Base-by-base conservation (phyloP, 2,888 invertebrate species). In the Lycaena phlaeas region DNA sequence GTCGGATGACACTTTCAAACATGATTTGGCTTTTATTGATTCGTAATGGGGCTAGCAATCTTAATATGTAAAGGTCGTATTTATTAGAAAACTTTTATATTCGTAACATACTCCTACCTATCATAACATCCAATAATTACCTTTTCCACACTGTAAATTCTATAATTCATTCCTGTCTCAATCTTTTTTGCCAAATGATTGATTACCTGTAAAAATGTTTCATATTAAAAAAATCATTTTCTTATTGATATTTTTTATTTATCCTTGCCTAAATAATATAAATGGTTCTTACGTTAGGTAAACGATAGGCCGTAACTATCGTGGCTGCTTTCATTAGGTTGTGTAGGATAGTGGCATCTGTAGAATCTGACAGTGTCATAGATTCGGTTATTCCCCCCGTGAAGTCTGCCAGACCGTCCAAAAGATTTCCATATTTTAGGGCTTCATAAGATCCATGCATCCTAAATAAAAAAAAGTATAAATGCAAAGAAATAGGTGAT, bases 381-480 rank as follows among this genome's bases (percentile, higher is more conserved):
- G 90, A 91, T 68, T 96, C 95, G 0, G 95, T 94, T 42, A 96
- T 92, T 3, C 96, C 96, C 0, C 96, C 96, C 0, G 95, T 93
- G 18, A 96, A 85, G 72, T 96, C 95, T 0, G 94, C 93, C 38
- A 96, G 77, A 1, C 95, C 96, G 64, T 96, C 95, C 45, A 95
- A 78, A 7, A 94, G 82, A 30, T 93, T 94, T n/a, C 95, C 95
- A 62, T 96, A 96, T 63, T 96, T 96, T 1, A 96, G 81, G 0
- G 96, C 96, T 74, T 96, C 96, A 73, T 96, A 96, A 0, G 96
- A 96, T 3, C 96, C 96, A 63, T 96, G 96, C 40, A 96, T 75
- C 75, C 95, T 95, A 66, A 4, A 43, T 42, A 18, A 34, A 4
- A 14, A 18, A 39, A 27, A 27, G 12, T 3, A 25, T 7, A 12